These are phyloP conservation scores for Petrolisthes manimaculis DNA, from an alignment of 2,888 invertebrate species.

Conservation along the genomic window DNA sequence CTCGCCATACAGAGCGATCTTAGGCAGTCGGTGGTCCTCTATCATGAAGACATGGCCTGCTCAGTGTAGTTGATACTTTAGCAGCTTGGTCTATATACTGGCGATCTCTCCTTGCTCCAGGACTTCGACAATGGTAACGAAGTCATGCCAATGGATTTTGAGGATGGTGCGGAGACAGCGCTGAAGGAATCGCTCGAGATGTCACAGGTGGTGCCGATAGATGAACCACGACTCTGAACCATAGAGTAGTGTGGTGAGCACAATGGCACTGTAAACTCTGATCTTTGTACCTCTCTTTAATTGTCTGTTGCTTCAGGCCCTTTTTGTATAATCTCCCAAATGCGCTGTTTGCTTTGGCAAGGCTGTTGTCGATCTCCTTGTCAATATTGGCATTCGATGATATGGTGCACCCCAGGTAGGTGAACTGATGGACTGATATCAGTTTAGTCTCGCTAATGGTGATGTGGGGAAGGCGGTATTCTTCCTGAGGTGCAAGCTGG, in stretches of 20 bases:
- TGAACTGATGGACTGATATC: conserved; percentile 8
- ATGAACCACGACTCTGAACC: conserved; percentile 4
- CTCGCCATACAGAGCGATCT: neutral
- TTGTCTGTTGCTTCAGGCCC: conserved; percentile 12
- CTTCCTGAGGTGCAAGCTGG: too few relatives aligned
- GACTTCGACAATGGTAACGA: conserved; percentile 10
- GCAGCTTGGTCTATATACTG: neutral
- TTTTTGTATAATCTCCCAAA: conserved; percentile 18
- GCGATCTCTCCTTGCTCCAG: neutral
- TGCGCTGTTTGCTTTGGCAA: conserved; percentile 13
- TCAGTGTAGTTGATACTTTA: neutral
- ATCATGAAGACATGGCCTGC: conserved; percentile 13
- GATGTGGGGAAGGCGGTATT: conserved; percentile 11
- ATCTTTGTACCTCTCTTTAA: neutral
- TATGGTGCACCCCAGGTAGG: conserved; percentile 23
- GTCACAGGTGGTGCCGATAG: neutral
- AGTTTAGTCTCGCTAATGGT: conserved; percentile 11
- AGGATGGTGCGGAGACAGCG: conserved; percentile 24
- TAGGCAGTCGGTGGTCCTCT: neutral
- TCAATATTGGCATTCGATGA: conserved; percentile 1
- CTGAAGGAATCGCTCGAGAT: conserved; percentile 9
- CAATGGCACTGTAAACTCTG: conserved; percentile 17
- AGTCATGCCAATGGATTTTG: conserved; percentile 15
- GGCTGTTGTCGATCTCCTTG: conserved; percentile 2
- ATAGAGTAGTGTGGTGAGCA: conserved; percentile 20